phyloP scores from a whole-genome alignment of 1,140 invertebrate species.

The Drosophila teissieri region DNA sequence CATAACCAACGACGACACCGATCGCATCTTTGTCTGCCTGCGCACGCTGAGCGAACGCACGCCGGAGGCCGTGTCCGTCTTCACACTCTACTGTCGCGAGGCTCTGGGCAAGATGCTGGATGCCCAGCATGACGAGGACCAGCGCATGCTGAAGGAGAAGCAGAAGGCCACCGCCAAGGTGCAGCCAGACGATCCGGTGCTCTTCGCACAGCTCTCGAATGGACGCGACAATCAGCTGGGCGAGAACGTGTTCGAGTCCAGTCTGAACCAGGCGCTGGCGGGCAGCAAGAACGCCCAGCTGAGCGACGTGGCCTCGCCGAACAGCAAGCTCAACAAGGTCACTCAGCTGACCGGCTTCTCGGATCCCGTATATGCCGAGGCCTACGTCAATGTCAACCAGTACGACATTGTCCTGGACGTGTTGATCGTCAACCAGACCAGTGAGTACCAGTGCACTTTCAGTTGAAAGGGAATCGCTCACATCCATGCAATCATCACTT shows the following conservation, averaged over 20 bases:
- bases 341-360: conserved; percentile 99
- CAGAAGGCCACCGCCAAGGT: conserved; percentile 90
- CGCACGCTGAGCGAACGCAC: conserved; percentile 91
- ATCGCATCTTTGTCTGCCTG: conserved; percentile 94
- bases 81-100: conserved; percentile 91
- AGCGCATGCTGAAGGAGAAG: conserved; percentile 86
- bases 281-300: conserved; percentile 86
- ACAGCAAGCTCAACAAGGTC: conserved; percentile 92
- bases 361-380: conserved; percentile 99
- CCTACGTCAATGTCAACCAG: conserved; percentile 99
- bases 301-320: conserved; percentile 85
- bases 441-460: conserved; percentile 76
- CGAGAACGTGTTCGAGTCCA: conserved; percentile 97
- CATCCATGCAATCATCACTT: not conserved
- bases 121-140: conserved; percentile 89
- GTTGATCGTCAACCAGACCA: conserved; percentile 98
- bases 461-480: too few relatives aligned
- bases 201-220: conserved; percentile 92
- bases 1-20: conserved; percentile 98
- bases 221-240: conserved; percentile 90
- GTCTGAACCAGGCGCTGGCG: conserved; percentile 95
- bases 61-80: conserved; percentile 90
- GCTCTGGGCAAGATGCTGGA: conserved; percentile 94
- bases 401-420: conserved; percentile 99
- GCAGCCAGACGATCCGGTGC: conserved; percentile 94